phyloP scores from a whole-genome alignment of 2,888 invertebrate species.

The Cerastis leucographa region DNA sequence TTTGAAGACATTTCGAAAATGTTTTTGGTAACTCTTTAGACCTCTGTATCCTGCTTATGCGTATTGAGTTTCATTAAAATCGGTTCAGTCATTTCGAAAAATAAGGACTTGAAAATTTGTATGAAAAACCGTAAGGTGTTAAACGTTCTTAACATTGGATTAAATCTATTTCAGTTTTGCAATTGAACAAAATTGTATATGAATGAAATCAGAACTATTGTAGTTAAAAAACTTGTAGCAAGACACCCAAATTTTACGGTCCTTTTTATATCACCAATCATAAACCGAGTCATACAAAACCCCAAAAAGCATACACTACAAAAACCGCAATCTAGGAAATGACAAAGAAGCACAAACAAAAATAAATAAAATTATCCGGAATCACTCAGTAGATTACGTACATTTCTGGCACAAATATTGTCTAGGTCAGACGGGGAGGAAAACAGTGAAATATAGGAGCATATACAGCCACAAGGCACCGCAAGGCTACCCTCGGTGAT shows the following conservation, averaged over 20 bases:
- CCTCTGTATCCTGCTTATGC: too few species aligned
- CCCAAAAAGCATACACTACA: conserved; percentile 13
- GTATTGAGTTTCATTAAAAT: too few species aligned
- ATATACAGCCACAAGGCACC: conserved; percentile 70
- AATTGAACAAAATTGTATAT: not conserved
- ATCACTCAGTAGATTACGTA: conserved; percentile 79
- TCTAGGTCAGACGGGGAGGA: conserved; percentile 70
- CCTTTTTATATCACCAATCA: conserved; percentile 9
- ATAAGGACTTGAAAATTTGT: too few species aligned
- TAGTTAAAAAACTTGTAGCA: not conserved
- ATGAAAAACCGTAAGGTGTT: too few species aligned
- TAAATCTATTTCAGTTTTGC: not conserved
- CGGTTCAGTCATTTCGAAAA: too few species aligned
- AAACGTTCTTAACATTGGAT: not conserved
- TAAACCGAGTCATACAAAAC: not conserved
- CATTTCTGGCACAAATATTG: conserved; percentile 77
- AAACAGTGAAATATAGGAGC: conserved; percentile 72
- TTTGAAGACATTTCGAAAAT: too few species aligned
- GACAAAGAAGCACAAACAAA: conserved; percentile 49
- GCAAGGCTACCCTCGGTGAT: conserved; percentile 76
- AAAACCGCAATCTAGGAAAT: conserved; percentile 40
- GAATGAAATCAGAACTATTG: not conserved
- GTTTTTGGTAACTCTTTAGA: too few species aligned
- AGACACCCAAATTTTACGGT: not conserved
- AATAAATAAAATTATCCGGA: conserved; percentile 75